Percentiles rank a stretch among this genome's conserved stretches.
Evolutionary conservation across 2,888 invertebrate genomes (phyloP).

Genomic region (Drosophila niveifrons): DNA sequence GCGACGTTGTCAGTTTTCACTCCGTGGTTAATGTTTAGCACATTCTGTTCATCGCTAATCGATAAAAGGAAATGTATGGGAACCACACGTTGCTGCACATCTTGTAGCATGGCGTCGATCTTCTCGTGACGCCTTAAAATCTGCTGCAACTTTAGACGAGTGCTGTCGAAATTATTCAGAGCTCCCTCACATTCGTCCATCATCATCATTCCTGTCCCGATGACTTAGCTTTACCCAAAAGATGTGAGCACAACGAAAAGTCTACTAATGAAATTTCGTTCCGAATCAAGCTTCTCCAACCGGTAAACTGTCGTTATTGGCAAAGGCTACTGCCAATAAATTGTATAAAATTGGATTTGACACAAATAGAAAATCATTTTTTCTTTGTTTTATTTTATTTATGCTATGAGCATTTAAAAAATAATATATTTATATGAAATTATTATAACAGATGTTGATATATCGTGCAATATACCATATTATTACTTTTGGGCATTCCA

Average conservation of each 20-base stretch:
- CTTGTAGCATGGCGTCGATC: constrained; percentile 16
- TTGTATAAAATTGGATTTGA: not conserved
- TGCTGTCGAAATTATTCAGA: not conserved
- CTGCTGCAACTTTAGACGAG: constrained; percentile 14
- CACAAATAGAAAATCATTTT: no score
- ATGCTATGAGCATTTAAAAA: no score
- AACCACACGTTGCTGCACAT: constrained; percentile 4
- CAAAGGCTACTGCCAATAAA: not conserved
- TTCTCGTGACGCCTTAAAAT: constrained; percentile 18
- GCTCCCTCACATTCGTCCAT: not conserved
- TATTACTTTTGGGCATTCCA: no score
- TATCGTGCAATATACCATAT: no score
- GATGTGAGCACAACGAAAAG: not conserved
- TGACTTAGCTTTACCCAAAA: constrained; percentile 14
- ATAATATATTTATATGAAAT: no score
- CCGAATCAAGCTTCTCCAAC: not conserved
- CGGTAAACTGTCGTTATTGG: not conserved
- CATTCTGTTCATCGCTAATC: constrained; percentile 4
- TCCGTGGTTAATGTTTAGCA: not conserved
- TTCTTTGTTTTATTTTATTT: no score
- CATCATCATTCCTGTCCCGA: constrained; percentile 4
- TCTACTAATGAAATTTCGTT: constrained; percentile 24
- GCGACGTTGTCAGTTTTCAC: not conserved
- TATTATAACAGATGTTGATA: no score
- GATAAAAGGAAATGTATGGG: constrained; percentile 12